Evolutionary conservation across 2,113 vertebrate genomes (phyloP), one percentile per base, ranked within the genome.

Genomic region (Cnemophilus loriae): DNA sequence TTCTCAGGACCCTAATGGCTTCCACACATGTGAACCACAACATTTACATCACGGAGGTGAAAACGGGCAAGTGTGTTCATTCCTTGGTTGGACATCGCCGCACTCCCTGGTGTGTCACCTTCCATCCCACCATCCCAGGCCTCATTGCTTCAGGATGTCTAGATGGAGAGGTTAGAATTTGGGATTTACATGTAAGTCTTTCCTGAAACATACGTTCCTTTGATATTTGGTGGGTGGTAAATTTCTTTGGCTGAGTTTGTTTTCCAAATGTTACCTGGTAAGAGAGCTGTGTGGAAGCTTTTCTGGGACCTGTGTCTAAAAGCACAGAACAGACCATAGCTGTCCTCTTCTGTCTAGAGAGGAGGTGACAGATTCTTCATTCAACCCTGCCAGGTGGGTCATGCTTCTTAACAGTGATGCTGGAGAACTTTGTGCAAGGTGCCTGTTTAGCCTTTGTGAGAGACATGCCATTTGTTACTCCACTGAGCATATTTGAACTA

Each of bases 1-100:
- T 90, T 77, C 47, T 16, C 60, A 99, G 99, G 98, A 99, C 99
- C 19, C 98, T 99, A 4, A 99, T 99, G 98, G 99, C 99, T 69
- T 99, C 99, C 89, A 99, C 99, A n/a, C 99, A 99, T 3, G 99
- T 99, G 92, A 99, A 99, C 95, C 99, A 99, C 98, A 99, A 99
- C 97, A 99, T 99, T 95, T 99, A 99, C 96, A 99, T 99, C 84
- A 99, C 99, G 23, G 99, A 99, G 95, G 99, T 99, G 97, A 99
- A 99, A 98, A 99, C 99, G 20, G 99, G 99, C 93, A 99, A 99
- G 89, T 99, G 99, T 96, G 98, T 99, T 49, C 99, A 99, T 97
- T 99, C 99, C 92, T 89, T 99, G 80, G 99, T 99, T 95, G 99
- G 99, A 92, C 99, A 99, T 96, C 98, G 99, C 47, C 98, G 99